Percentiles rank a stretch among this genome's conserved stretches.
These are phyloP conservation scores for Steromphala cineraria DNA, from an alignment of 2,888 invertebrate species.

Conservation along the genomic window DNA sequence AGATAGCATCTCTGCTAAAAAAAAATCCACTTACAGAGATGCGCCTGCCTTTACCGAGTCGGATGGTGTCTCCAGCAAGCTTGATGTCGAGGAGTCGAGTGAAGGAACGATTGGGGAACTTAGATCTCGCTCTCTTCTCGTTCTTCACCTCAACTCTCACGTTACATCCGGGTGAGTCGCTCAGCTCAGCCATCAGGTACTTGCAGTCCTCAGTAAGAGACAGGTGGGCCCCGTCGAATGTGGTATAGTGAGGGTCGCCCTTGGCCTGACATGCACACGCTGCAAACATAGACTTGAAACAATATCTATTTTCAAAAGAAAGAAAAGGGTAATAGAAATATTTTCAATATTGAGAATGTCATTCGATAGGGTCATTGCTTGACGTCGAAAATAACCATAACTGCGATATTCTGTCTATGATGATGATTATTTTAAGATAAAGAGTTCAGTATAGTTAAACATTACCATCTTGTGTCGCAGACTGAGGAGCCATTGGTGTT, in stretches of 20 bases:
- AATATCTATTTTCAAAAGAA: no score
- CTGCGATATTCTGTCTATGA: no score
- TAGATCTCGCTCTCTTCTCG: constrained; percentile 12
- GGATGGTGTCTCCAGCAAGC: background rate
- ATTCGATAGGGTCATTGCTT: no score
- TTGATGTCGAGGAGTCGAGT: constrained; percentile 23
- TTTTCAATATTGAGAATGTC: no score
- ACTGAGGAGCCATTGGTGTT: no score
- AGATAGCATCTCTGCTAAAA: no score
- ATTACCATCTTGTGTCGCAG: no score
- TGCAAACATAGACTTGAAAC: background rate
- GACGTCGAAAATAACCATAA: no score
- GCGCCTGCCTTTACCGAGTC: background rate
- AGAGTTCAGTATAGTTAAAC: no score
- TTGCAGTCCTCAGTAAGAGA: constrained; percentile 33
- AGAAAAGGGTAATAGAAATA: no score
- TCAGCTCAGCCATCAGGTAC: constrained; percentile 32
- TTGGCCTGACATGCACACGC: constrained; percentile 30
- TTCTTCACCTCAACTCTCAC: constrained; percentile 24
- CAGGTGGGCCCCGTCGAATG: constrained; percentile 34
- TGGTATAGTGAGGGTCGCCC: constrained; percentile 42
- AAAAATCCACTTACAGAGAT: background rate
- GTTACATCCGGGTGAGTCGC: background rate
- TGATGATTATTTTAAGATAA: no score
- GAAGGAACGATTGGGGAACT: constrained; percentile 15